These are phyloP conservation scores for Tetrapedia diversipes DNA, from an alignment of 2,888 invertebrate genomes.

Conservation along the genomic window DNA sequence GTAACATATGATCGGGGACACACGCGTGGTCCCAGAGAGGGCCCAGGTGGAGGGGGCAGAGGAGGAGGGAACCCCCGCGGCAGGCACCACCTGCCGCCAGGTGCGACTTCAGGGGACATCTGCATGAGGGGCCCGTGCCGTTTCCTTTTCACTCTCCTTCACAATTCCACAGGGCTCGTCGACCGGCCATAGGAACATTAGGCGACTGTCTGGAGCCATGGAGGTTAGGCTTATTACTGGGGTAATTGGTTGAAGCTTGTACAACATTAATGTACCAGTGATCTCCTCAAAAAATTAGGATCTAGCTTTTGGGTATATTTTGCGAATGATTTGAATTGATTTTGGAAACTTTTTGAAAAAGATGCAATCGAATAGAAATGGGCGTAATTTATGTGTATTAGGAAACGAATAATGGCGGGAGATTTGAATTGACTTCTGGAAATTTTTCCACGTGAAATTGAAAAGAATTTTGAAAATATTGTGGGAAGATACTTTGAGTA, in stretches of 20 bases:
- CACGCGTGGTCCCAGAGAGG: slow-evolving; percentile 41
- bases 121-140: slow-evolving; percentile 76
- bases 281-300: no score
- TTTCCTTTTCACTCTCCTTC: slow-evolving; percentile 67
- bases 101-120: slow-evolving; percentile 76
- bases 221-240: neutral
- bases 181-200: slow-evolving; percentile 4
- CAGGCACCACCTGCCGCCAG: slow-evolving; percentile 74
- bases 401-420: no score
- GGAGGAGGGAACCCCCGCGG: slow-evolving; percentile 66
- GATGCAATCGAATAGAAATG: no score
- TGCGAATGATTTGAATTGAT: no score
- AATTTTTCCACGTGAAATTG: no score
- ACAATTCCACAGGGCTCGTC: slow-evolving; percentile 30
- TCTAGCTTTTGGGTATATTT: no score
- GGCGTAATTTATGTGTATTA: no score
- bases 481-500: neutral
- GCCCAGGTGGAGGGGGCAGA: neutral
- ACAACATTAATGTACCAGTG: no score
- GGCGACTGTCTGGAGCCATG: slow-evolving; percentile 22
- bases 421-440: no score
- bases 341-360: no score
- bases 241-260: slow-evolving; percentile 12
- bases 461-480: no score
- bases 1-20: slow-evolving; percentile 73